Evolutionary conservation across 2,113 vertebrate species (phyloP).

Genomic region (Microtus ochrogaster): DNA sequence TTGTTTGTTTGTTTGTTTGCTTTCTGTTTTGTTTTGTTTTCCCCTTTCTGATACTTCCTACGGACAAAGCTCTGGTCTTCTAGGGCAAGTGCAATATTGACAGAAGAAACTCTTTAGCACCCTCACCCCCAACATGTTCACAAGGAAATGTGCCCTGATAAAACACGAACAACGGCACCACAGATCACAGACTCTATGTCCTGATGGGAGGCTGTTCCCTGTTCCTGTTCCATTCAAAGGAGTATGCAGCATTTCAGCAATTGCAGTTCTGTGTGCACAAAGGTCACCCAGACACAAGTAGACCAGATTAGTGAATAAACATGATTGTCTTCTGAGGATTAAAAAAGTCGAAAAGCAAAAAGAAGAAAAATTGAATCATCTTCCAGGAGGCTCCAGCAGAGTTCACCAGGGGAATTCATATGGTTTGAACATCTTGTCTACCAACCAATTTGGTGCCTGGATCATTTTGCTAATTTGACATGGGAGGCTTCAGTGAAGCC

Average conservation of each 20-base stretch:
- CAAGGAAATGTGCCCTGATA: neutral
- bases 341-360: conserved; percentile 41
- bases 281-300: conserved; percentile 22
- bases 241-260: neutral
- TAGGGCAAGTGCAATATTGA: neutral
- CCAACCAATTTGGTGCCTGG: conserved; percentile 50
- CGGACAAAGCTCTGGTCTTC: neutral
- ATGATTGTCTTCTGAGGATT: conserved; percentile 21
- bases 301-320: neutral
- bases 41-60: neutral
- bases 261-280: neutral
- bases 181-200: neutral
- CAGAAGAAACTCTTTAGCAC: neutral
- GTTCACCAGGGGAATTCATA: conserved; percentile 56
- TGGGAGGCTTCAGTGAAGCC: conserved; percentile 83
- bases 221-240: neutral
- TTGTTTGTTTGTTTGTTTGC: neutral
- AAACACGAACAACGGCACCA: fast-evolving
- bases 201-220: neutral
- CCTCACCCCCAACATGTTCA: neutral
- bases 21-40: neutral
- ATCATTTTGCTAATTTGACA: conserved; percentile 85
- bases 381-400: neutral
- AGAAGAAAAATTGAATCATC: conserved; percentile 62
- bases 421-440: conserved; percentile 63